phyloP scores from a whole-genome alignment of 2,113 vertebrate genomes.

The Apaloderma vittatum region DNA sequence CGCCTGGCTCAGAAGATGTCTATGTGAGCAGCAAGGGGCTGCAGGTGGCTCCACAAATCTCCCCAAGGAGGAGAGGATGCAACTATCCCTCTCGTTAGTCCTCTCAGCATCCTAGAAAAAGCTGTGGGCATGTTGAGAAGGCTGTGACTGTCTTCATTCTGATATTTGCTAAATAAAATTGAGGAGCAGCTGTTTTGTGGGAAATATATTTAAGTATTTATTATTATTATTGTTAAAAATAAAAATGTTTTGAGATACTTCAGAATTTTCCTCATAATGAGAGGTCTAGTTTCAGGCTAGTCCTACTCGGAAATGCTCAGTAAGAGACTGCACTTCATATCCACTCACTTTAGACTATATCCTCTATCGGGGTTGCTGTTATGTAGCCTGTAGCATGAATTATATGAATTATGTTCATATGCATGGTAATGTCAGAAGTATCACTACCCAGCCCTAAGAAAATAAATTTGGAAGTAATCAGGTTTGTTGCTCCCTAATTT shows the following conservation, averaged over 20 bases:
- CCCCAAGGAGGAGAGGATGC: not conserved
- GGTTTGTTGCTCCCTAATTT: not conserved
- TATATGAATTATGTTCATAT: not conserved
- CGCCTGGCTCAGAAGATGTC: not conserved
- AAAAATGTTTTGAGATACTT: not conserved
- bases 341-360: not conserved
- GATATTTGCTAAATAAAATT: constrained; percentile 43
- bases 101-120: not conserved
- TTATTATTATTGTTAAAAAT: not conserved
- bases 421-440: not conserved
- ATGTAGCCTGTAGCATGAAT: not conserved
- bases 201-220: not conserved
- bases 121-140: not conserved
- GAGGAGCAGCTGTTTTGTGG: constrained; percentile 39
- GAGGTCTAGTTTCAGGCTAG: not conserved
- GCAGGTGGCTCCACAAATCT: not conserved
- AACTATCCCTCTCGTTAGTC: not conserved
- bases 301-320: not conserved
- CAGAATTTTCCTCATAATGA: not conserved
- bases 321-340: not conserved
- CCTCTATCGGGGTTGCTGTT: not conserved
- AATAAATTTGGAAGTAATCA: not conserved
- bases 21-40: not conserved
- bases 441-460: not conserved
- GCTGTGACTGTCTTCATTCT: not conserved